Evolutionary conservation across 2,888 invertebrate species (phyloP).

Genomic region (Trichogramma evanescens): DNA sequence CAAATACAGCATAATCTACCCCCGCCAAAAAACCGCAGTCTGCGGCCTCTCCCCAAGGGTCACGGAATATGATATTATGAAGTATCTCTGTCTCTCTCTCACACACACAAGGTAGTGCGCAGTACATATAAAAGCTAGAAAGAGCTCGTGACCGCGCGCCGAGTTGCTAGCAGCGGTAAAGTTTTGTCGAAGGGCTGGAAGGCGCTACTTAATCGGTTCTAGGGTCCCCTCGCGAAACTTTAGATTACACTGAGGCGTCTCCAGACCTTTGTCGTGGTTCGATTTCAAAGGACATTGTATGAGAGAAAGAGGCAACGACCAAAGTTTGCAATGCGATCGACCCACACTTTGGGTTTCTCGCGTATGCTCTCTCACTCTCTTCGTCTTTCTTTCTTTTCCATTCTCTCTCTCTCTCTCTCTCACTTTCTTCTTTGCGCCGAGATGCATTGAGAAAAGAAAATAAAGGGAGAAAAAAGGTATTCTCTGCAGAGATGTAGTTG

Average conservation of each 20-base stretch:
- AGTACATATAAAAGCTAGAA: too few species aligned
- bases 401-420: background rate
- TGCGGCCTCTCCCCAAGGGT: too few species aligned
- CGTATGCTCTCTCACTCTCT: too few species aligned
- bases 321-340: too few species aligned
- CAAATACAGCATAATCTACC: too few species aligned
- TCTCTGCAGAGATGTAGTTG: too few species aligned
- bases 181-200: background rate
- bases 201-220: slow-evolving; percentile 30
- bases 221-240: slow-evolving; percentile 28
- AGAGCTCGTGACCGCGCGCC: background rate
- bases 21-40: too few species aligned
- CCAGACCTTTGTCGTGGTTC: slow-evolving; percentile 29
- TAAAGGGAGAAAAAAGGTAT: background rate
- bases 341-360: too few species aligned
- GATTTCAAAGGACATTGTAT: slow-evolving; percentile 41
- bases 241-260: slow-evolving; percentile 32
- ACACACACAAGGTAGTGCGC: too few species aligned
- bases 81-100: too few species aligned
- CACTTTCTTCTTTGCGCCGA: background rate
- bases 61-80: too few species aligned
- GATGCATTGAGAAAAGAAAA: background rate
- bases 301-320: slow-evolving; percentile 19
- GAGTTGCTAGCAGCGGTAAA: background rate
- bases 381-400: too few species aligned